Base-by-base conservation (phyloP, 2,113 vertebrate species). In the Ictalurus punctatus region DNA sequence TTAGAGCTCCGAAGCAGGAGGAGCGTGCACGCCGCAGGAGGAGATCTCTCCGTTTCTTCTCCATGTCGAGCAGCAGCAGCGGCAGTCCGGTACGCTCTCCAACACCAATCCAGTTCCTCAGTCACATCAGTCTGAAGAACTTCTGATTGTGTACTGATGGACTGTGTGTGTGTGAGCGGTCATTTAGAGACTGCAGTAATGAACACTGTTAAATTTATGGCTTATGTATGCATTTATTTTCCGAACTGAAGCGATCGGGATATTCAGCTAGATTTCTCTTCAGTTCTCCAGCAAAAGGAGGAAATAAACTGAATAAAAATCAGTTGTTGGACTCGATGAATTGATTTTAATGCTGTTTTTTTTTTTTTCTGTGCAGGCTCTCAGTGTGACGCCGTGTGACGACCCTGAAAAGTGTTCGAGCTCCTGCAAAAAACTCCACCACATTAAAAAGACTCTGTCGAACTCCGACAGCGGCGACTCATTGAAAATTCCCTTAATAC, bases 41-140 rank as follows among this genome's bases (percentile, higher is more conserved):
- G 80, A 84, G 86, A 83, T 91, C 92, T 12, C 92, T 93, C 19
- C 73, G 92, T 3, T 92, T 93, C 85, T 93, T 93, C 59, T 84
- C 87, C 58, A 65, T 89, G 85, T 78, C 90, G 27, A 85, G 87
- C 84, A 89, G 90, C 82, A 91, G 82, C 89, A 85, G 17, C 40
- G 67, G 82, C 84, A 87, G 67, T 83, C 76, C 74, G 21, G 92
- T 92, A 85, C n/a, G 3, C 21, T 1, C 44, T 2, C 61, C 6
- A 37, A 23, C 34, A 23, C 73, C 8, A 7, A 76, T 19, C 48
- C 48, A 10, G 48, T 52, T 52, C 48, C 48, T 52, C 48, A 8
- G 8, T 52, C 23, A 52, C 9, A 48, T 21, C 25, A 7, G 27
- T n/a, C 25, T 13, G 17, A 71, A 37, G 17, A 37, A 6, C 16